Base-by-base conservation (phyloP, 2,113 vertebrate species). In the Ptilorrhoa leucosticta region DNA sequence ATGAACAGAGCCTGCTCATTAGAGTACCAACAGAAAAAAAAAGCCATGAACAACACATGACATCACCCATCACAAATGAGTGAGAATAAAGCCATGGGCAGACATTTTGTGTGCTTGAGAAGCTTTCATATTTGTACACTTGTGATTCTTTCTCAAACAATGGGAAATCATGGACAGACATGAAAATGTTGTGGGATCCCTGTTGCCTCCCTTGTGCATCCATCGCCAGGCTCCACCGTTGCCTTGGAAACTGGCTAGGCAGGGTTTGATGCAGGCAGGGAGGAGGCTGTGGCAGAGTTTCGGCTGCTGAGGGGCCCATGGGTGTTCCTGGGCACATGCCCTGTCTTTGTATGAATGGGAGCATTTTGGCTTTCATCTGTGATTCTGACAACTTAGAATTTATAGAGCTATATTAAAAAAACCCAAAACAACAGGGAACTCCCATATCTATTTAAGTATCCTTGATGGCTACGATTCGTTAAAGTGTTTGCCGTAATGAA, bases 211-310 rank as follows among this genome's bases (percentile, higher is more conserved):
- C 88, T 73, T 42, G 54, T 47, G 86, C 66, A 90, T 91, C 92
- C 79, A 58, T 77, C 0, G 2, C 31, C 16, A 8, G 66, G 79
- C 81, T 93, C 94, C 1, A 20, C 48, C 0, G 96, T 97, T 97
- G 88, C 96, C 96, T 77, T 95, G 95, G 95, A 80, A 95, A 96
- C 96, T 22, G 89, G 42, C 58, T 48, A 92, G 92, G 69, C 30
- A 48, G 83, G 26, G 18, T n/a, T 64, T 45, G 75, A n/a, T 85
- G 69, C 53, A 69, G 88, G 58, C 71, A 70, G 64, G 20, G 48
- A 51, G 61, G 28, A 35, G 54, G 66, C 47, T 83, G 68, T 5
- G 1, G 72, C 40, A 23, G 73, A 35, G 45, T 48, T 78, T 63
- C 0, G 0, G 50, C 50, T 87, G 56, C 87, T 0, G 7, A 66